These are phyloP conservation scores for Spicauda simplicius DNA, from an alignment of 2,888 invertebrate species.

Conservation along the genomic window DNA sequence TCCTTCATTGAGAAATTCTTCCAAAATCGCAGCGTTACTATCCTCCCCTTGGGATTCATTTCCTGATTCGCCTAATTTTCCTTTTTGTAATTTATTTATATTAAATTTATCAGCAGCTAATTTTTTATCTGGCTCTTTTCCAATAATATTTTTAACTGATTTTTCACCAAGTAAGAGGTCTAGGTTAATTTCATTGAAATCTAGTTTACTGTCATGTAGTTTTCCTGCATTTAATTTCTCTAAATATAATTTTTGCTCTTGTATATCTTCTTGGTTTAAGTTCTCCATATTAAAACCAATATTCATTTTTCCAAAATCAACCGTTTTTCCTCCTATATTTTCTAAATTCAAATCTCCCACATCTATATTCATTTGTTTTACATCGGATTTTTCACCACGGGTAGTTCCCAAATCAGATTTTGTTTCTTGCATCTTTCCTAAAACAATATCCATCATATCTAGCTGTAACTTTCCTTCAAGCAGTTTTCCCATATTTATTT, in stretches of 20 bases:
- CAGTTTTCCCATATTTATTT: slow-evolving; percentile 3
- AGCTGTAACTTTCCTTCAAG: slow-evolving; percentile 10
- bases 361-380: neutral
- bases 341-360: neutral
- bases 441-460: slow-evolving; percentile 27
- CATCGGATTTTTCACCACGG: neutral
- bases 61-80: neutral
- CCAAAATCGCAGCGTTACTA: slow-evolving; percentile 48
- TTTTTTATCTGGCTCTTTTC: neutral
- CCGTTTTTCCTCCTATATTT: neutral
- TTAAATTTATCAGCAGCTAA: neutral
- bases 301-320: slow-evolving; percentile 34
- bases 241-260: neutral
- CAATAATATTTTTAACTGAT: neutral
- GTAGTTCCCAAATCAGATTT: neutral
- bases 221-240: neutral
- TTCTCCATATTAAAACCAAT: neutral
- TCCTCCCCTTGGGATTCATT: neutral
- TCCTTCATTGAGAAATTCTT: slow-evolving; percentile 53
- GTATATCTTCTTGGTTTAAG: slow-evolving; percentile 2
- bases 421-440: too few relatives aligned
- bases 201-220: neutral
- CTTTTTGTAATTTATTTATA: slow-evolving; percentile 5
- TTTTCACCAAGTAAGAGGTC: slow-evolving; percentile 1
- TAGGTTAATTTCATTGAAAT: neutral